A percentile compares a stretch with the other conserved stretches of the same genome.
These are phyloP conservation scores for Aradus depressus DNA, from an alignment of 2,888 invertebrate genomes.

Conservation along the genomic window DNA sequence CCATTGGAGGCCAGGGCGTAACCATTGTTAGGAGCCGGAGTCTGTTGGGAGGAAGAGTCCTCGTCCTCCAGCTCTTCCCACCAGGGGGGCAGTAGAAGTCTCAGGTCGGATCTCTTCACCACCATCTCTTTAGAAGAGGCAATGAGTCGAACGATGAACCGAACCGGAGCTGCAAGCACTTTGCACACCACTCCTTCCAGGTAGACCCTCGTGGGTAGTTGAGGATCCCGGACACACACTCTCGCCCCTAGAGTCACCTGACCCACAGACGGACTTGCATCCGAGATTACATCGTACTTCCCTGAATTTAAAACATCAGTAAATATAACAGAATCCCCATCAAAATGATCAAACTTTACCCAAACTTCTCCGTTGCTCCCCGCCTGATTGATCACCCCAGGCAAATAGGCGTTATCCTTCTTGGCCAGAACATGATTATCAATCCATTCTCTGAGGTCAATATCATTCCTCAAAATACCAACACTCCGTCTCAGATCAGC, in stretches of 20 bases:
- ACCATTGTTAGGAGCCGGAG: conserved; percentile 25
- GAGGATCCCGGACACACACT: conserved; percentile 51
- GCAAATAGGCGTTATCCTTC: conserved; percentile 67
- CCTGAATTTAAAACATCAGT: conserved; percentile 64
- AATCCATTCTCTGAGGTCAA: conserved; percentile 88
- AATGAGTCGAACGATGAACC: conserved; percentile 54
- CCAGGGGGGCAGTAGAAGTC: conserved; percentile 90
- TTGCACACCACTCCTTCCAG: conserved; percentile 71
- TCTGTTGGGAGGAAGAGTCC: conserved; percentile 8
- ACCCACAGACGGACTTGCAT: conserved; percentile 77
- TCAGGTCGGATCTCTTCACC: conserved; percentile 79
- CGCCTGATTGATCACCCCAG: conserved; percentile 75
- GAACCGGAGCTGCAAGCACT: conserved; percentile 52
- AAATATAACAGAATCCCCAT: conserved; percentile 40
- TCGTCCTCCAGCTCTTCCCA: conserved; percentile 64
- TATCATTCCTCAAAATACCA: conserved; percentile 34
- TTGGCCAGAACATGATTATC: conserved; percentile 86
- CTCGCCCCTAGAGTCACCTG: conserved; percentile 67
- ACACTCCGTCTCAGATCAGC: conserved; percentile 10
- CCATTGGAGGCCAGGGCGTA: conserved; percentile 21
- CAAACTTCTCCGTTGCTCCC: conserved; percentile 56
- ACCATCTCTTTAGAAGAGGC: conserved; percentile 46
- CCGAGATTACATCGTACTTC: conserved; percentile 80
- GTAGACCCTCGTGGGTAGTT: conserved; percentile 56
- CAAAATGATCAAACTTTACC: conserved; percentile 70